phyloP scores from a whole-genome alignment of 2,888 invertebrate species.

The Zelleria hepariella region DNA sequence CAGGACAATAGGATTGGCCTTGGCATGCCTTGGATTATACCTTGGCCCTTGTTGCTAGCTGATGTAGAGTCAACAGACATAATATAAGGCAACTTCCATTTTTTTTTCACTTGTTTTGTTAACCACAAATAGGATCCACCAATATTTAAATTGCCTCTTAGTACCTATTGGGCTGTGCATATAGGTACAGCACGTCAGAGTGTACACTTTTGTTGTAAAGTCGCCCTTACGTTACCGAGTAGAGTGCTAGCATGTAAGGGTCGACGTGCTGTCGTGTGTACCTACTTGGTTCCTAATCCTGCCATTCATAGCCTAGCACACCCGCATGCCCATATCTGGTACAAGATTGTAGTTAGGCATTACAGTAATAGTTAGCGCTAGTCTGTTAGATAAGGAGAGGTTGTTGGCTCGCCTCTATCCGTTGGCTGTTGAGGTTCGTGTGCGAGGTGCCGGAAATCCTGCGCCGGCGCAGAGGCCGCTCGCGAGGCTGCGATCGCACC shows the following conservation, averaged over 20 bases:
- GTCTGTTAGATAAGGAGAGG: conserved; percentile 16
- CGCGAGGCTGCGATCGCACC: conserved; percentile 13
- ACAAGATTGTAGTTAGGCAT: neutral
- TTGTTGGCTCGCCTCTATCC: conserved; percentile 23
- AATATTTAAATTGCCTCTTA: no score
- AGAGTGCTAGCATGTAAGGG: no score
- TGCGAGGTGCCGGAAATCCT: conserved; percentile 64
- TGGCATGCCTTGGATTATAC: no score
- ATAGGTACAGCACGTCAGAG: no score
- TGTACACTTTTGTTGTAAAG: no score
- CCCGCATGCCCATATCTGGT: neutral
- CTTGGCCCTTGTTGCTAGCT: neutral
- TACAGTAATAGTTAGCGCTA: conserved; percentile 1
- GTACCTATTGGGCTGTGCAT: no score
- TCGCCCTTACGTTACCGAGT: no score
- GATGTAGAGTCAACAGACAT: no score
- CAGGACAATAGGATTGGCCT: neutral
- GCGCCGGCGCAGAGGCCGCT: conserved; percentile 42
- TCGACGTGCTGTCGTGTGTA: neutral
- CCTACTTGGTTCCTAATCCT: neutral
- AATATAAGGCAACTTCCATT: no score
- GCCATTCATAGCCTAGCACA: neutral
- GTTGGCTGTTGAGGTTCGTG: conserved; percentile 29
- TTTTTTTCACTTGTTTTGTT: no score
- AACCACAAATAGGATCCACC: no score